Evolutionary conservation across 2,113 vertebrate genomes (phyloP), one percentile per base, ranked within the genome.

Genomic region (Gorsachius goisagi): DNA sequence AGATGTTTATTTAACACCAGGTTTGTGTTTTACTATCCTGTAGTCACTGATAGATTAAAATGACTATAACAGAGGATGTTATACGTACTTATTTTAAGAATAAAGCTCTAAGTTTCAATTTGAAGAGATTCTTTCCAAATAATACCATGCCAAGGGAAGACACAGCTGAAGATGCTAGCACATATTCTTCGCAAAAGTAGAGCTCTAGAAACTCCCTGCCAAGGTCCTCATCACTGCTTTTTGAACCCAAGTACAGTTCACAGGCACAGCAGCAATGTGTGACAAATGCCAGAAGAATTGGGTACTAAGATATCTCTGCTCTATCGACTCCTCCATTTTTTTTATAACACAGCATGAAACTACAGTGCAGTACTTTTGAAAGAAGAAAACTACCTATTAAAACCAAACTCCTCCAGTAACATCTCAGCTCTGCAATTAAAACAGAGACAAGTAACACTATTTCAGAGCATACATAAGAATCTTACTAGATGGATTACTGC

Each of bases 11-110:
- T 44, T 44, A 44, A 44, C 22, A 77, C 52, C 60, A 63, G 28
- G 74, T 66, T 55, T 3, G 0, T 41, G 17, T 27, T 80, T 80
- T 71, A 73, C 63, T 79, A 86, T 7, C 55, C 47, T 59, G 28
- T 4, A 69, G 44, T 1, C 1, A 1, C 9, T 16, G 4, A 67
- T 1, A 24, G 44, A 72, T 52, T 75, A 60, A 47, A 85, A 45
- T 15, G 0, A 55, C 47, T 55, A 0, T 4, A 80, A 74, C 7
- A 59, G 33, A 62, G 12, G 41, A 85, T 0, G 5, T 27, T 7
- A 32, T 4, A 24, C 9, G 26, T n/a, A 83, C 30, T 87, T 63
- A 76, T 39, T 79, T 91, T 41, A 93, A 93, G 41, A 89, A 73
- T 17, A 88, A 88, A 83, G 24, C n/a, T 88, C 47, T 20, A 47